Conservation (phyloP, 2,888 invertebrate genomes). For the Smittia aterrima region DNA sequence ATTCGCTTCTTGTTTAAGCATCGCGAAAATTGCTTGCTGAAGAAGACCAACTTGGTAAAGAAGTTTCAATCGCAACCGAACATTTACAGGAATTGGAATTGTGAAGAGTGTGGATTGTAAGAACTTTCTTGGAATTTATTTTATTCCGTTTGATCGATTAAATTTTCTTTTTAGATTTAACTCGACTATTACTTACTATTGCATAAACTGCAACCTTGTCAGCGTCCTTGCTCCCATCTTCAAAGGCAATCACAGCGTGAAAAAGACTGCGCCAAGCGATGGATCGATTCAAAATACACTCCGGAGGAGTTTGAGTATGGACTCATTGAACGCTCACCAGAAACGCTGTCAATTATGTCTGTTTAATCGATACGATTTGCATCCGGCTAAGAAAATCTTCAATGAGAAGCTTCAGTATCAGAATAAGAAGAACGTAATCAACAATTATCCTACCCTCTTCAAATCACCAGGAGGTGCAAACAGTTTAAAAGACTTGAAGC, state of each 20-base stretch:
- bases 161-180: constrained; percentile 19
- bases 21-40: constrained; percentile 32
- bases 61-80: constrained; percentile 40
- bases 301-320: constrained; percentile 52
- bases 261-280: constrained; percentile 44
- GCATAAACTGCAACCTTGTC: constrained; percentile 54
- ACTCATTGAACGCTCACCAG: constrained; percentile 49
- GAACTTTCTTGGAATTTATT: too few species aligned
- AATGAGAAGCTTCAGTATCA: constrained; percentile 24
- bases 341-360: constrained; percentile 54
- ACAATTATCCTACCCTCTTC: constrained; percentile 39
- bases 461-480: constrained; percentile 30
- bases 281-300: background rate
- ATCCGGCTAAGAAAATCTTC: constrained; percentile 38
- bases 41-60: constrained; percentile 26
- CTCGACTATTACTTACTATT: constrained; percentile 51
- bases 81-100: constrained; percentile 38
- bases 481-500: constrained; percentile 38
- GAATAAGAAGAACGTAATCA: constrained; percentile 34
- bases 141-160: background rate
- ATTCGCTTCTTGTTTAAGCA: constrained; percentile 37
- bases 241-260: constrained; percentile 50
- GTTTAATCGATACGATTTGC: constrained; percentile 51
- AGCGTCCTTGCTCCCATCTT: constrained; percentile 54
- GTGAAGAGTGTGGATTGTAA: constrained; percentile 38